Evolutionary conservation across 2,113 vertebrate species (phyloP), one percentile per base, ranked within the genome.

Genomic region (Chascanopsetta lugubris): DNA sequence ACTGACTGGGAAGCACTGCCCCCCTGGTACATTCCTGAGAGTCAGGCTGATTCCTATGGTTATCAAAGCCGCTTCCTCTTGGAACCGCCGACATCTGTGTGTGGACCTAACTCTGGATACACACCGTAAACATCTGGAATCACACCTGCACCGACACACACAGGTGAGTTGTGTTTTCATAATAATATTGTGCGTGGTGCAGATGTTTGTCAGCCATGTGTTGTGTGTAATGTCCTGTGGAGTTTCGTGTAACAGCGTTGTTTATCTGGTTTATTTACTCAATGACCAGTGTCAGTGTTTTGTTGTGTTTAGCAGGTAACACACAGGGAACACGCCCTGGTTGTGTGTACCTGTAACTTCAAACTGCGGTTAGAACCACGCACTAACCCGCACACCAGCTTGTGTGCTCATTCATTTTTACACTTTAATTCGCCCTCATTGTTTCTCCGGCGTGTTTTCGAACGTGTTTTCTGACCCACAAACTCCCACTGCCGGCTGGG

Each of bases 11-110:
- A 21, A 21, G 83, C 85, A 53, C 87, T 74, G 81, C n/a, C 88
- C 87, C 86, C 86, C 81, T 82, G 80, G 77, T 74, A 87, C 72
- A 87, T 90, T 90, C 86, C 88, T 78, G 50, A 79, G 72, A 67
- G 80, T 85, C 75, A 38, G 86, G 83, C 77, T 84, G 87, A 88
- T 87, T 85, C 84, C 87, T 77, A 6, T 77, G 74, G 85, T 82
- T 86, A 58, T 79, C 59, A 70, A 40, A 72, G 76, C 83, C 86
- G 77, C 68, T 78, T 18, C 38, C 38, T 42, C 38, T 17, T 8
- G 29, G 29, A 30, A n/a, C 38, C 38, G 3, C 38, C 38, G 38
- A 6, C 17, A 15, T 42, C 38, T 4, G 6, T 42, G 15, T 7
- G 38, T n/a, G n/a, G n/a, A n/a, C n/a, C n/a, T n/a, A n/a, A n/a